Evolutionary conservation across 1,140 invertebrate species (phyloP).

Genomic region (Drosophila pachea): DNA sequence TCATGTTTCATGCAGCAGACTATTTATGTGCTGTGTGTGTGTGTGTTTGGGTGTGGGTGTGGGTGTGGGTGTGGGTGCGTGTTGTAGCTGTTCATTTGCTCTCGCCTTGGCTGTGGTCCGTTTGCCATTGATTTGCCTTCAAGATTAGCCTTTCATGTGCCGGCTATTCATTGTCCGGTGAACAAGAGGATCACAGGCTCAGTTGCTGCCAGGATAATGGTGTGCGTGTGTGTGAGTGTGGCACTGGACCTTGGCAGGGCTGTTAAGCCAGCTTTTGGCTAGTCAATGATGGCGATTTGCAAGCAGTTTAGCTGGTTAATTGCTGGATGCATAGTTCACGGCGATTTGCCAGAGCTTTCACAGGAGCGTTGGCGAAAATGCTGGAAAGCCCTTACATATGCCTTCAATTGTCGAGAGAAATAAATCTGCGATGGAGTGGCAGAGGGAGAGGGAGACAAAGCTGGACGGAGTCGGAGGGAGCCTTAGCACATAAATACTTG

Average conservation of each 20-base stretch:
- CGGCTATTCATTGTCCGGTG: slow-evolving; percentile 48
- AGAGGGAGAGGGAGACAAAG: no score
- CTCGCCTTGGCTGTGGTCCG: slow-evolving; percentile 55
- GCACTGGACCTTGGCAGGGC: slow-evolving; percentile 21
- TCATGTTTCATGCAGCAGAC: slow-evolving; percentile 69
- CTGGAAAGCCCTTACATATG: no score
- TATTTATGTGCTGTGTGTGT: slow-evolving; percentile 34
- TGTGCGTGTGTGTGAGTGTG: slow-evolving; percentile 8
- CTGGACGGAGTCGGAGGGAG: slow-evolving; percentile 6
- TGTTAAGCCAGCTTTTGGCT: slow-evolving; percentile 43
- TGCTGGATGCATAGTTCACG: slow-evolving; percentile 24
- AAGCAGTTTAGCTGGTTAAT: slow-evolving; percentile 24
- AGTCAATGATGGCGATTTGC: neutral
- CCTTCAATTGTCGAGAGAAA: neutral
- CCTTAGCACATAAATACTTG: slow-evolving; percentile 39
- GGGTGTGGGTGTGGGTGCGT: slow-evolving; percentile 1
- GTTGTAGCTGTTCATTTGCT: slow-evolving; percentile 45
- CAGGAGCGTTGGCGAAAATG: no score
- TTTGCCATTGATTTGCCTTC: slow-evolving; percentile 66
- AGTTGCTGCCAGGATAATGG: neutral
- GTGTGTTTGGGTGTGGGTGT: slow-evolving; percentile 6
- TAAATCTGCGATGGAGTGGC: neutral
- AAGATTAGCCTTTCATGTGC: slow-evolving; percentile 56
- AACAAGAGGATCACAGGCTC: slow-evolving; percentile 30
- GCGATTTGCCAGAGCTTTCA: neutral